Evolutionary conservation across 2,888 invertebrate genomes (phyloP).

Genomic region (Tinea trinotella): DNA sequence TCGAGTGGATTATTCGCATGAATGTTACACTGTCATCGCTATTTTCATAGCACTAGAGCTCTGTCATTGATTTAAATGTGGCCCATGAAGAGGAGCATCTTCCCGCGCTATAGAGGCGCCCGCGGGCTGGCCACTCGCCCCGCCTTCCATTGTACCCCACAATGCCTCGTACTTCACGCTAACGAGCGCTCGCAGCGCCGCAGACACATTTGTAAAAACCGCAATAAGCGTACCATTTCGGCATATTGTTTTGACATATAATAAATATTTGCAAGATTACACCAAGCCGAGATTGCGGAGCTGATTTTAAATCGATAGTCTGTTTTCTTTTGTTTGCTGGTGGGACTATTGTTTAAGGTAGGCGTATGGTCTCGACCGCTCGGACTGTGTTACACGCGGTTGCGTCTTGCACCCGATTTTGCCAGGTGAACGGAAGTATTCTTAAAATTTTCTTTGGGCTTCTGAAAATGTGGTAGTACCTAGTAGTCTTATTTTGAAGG

Average conservation of each 20-base stretch:
- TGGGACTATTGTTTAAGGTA: constrained; percentile 44
- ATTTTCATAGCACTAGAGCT: constrained; percentile 23
- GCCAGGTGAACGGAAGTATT: constrained; percentile 26
- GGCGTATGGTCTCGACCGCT: constrained; percentile 31
- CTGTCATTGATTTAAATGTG: constrained; percentile 55
- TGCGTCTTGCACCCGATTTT: constrained; percentile 47
- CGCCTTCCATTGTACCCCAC: constrained; percentile 65
- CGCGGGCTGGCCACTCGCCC: constrained; percentile 37
- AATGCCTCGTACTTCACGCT: constrained; percentile 67
- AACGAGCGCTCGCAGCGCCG: constrained; percentile 66
- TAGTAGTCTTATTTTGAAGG: too few relatives aligned
- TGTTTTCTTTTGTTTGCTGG: constrained; percentile 38
- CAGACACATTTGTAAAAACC: constrained; percentile 70
- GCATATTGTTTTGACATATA: constrained; percentile 73
- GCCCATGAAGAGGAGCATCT: constrained; percentile 20
- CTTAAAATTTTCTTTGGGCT: constrained; percentile 19
- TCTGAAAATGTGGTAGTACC: constrained; percentile 15
- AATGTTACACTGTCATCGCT: constrained; percentile 10
- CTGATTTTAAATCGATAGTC: constrained; percentile 54
- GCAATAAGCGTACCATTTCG: constrained; percentile 68
- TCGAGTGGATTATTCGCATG: background rate
- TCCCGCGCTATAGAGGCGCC: constrained; percentile 39
- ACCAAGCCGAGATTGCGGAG: constrained; percentile 50
- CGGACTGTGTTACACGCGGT: constrained; percentile 62
- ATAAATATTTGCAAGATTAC: constrained; percentile 70